Base-by-base conservation (phyloP, 1,140 invertebrate genomes). In the Ectropis grisescens region DNA sequence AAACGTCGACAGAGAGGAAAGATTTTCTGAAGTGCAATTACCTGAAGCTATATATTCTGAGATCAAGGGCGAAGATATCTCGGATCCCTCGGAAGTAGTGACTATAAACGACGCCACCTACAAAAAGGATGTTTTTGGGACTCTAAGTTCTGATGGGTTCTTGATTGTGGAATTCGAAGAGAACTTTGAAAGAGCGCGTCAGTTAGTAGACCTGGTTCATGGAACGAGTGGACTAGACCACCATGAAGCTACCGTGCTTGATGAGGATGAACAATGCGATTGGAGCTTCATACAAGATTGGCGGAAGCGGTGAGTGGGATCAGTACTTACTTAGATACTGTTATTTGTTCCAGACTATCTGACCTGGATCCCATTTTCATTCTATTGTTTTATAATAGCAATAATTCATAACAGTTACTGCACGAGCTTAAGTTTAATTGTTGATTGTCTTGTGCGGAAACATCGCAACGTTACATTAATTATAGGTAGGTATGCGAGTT, bases 281-380 rank as follows among this genome's bases (percentile, higher is more conserved):
- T 90, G 89, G 89, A 90, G 89, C 55, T 90, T 89, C 61, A 88
- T 90, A 23, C 89, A 90, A 72, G 87, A 88, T 49, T 90, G 89
- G 89, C 76, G 89, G 51, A 85, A 85, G 74, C 82, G 86, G 86
- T 87, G 79, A 79, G 82, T 64, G 13, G 22, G 13, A 46, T 22
- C n/a, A n/a, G 16, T 19, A 19, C 16, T 4, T 19, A 19, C 16
- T 4, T 19, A 19, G 6, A 34, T 31, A 11, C 33, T 34, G 22
- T 42, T 37, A 37, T 33, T 19, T 29, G 7, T 33, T 29, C 12
- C 19, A 49, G 42, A 49, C 35, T 1, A 11, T 13, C 22, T 33
- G 48, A 43, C 45, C 53, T 40, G 9, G 19, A 45, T 56, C 45
- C 29, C 36, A 37, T 37, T 29, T 31, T n/a, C n/a, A n/a, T n/a